These are phyloP conservation scores for Dermolepida albohirtum DNA, from an alignment of 2,888 invertebrate genomes.

Conservation along the genomic window DNA sequence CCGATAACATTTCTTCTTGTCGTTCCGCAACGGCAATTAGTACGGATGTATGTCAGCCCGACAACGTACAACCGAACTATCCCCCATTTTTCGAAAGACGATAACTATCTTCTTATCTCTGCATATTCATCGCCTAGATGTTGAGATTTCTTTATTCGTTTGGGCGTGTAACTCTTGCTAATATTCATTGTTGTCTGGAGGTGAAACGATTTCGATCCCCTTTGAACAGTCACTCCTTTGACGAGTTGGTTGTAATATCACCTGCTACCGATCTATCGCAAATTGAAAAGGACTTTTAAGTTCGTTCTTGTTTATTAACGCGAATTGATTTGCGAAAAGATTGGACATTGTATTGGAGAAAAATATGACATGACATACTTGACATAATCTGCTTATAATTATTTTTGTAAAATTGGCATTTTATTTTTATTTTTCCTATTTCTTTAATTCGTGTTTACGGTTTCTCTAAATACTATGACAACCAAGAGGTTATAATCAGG, in stretches of 20 bases:
- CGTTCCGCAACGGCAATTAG: constrained; percentile 48
- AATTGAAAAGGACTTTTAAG: constrained; percentile 29
- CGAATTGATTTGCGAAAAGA: constrained; percentile 18
- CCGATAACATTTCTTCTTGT: constrained; percentile 47
- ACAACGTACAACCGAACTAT: constrained; percentile 9
- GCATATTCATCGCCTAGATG: too few relatives aligned
- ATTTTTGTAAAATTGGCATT: constrained; percentile 3
- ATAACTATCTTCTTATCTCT: constrained; percentile 19
- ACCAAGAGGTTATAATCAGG: too few relatives aligned
- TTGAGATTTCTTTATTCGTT: too few relatives aligned
- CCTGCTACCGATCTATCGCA: constrained; percentile 30
- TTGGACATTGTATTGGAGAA: constrained; percentile 10
- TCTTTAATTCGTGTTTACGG: too few relatives aligned
- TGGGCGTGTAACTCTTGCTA: constrained; percentile 7
- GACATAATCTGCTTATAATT: constrained; percentile 28
- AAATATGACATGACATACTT: constrained; percentile 17
- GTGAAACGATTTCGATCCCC: constrained; percentile 2
- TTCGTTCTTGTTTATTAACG: constrained; percentile 1
- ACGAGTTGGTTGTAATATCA: constrained; percentile 22
- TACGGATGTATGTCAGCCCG: constrained; percentile 20
- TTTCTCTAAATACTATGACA: too few relatives aligned
- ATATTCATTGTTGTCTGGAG: constrained; percentile 13
- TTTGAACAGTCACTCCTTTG: too few relatives aligned
- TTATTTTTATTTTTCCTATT: neutral
- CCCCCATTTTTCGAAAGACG: constrained; percentile 14